phyloP scores from a whole-genome alignment of 2,888 invertebrate genomes.

The Miltochrista miniata region DNA sequence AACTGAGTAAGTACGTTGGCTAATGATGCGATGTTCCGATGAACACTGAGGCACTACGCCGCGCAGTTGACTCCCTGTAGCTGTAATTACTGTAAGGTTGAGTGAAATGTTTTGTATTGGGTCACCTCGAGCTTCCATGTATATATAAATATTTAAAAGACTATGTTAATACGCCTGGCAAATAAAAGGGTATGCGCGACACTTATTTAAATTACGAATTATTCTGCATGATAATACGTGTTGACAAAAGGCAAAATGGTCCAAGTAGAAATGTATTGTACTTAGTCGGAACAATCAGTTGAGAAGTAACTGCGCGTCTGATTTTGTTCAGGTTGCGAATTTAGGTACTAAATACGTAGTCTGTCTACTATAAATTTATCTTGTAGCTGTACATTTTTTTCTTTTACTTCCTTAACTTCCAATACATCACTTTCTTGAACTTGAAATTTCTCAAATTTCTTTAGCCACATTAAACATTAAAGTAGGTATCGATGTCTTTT shows the following conservation, averaged over 20 bases:
- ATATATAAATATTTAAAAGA: conserved; percentile 70
- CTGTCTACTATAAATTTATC: too few species aligned
- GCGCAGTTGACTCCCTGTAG: conserved; percentile 42
- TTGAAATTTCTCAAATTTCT: too few species aligned
- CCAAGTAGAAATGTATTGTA: conserved; percentile 8
- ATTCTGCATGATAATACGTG: conserved; percentile 53
- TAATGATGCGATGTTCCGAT: conserved; percentile 42
- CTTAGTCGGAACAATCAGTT: neutral
- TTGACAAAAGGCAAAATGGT: conserved; percentile 30
- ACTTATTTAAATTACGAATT: conserved; percentile 64
- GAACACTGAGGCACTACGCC: conserved; percentile 34
- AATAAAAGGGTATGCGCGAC: conserved; percentile 62
- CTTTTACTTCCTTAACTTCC: too few species aligned
- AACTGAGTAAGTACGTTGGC: conserved; percentile 31
- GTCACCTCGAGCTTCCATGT: conserved; percentile 59
- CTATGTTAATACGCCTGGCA: conserved; percentile 71
- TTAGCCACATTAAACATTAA: too few species aligned
- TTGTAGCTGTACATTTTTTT: too few species aligned
- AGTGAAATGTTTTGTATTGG: conserved; percentile 61
- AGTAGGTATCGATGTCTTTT: too few species aligned
- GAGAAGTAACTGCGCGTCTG: neutral
- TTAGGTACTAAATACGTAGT: too few species aligned
- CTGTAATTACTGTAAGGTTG: conserved; percentile 57
- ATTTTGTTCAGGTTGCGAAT: too few species aligned
- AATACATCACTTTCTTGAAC: too few species aligned